Base-by-base conservation (phyloP, 2,888 invertebrate species). In the Eurois occulta region DNA sequence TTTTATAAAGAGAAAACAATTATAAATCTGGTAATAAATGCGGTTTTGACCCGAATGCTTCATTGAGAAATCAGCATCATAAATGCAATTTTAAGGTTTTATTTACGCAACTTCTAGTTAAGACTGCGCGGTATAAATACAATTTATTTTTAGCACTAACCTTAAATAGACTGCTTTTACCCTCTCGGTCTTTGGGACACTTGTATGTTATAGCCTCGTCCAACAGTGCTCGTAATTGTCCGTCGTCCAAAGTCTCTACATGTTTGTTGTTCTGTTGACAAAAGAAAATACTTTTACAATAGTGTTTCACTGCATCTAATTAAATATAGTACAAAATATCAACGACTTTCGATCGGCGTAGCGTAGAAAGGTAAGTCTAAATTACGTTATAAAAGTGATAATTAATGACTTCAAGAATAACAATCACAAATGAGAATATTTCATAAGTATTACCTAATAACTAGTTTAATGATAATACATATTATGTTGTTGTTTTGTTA, bases 181-280 rank as follows among this genome's bases (percentile, higher is more conserved):
- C 98, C 95, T 98, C 98, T 86, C 98, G 97, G 93, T 98, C 98
- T 96, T 98, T 98, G 77, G 98, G 98, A 93, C 98, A 97, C 95
- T 98, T 98, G 96, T 98, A 98, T 86, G 97, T 98, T 92, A 98
- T 97, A 87, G 98, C 98, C 97, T 98, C 98, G 93, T 98, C 98
- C 90, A 98, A 96, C 85, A 98, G 96, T 78, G 98, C 98, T 90
- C 98, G 97, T 84, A 98, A 97, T 93, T 98, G 97, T 78, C 97
- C 97, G 92, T 98, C 98, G 95, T 98, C 98, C 92, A 98, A 96
- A 88, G 97, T 97, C 86, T 97, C 97, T 87, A 97, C 95, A 90
- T 96, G 94, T 89, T 95, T 96, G 89, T 94, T 94, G 81, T 96
- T 96, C 96, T 96, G 94, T 5, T 94, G 94, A 87, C 86, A 91